phyloP scores from a whole-genome alignment of 2,113 vertebrate genomes.

The Actinemys pallida region DNA sequence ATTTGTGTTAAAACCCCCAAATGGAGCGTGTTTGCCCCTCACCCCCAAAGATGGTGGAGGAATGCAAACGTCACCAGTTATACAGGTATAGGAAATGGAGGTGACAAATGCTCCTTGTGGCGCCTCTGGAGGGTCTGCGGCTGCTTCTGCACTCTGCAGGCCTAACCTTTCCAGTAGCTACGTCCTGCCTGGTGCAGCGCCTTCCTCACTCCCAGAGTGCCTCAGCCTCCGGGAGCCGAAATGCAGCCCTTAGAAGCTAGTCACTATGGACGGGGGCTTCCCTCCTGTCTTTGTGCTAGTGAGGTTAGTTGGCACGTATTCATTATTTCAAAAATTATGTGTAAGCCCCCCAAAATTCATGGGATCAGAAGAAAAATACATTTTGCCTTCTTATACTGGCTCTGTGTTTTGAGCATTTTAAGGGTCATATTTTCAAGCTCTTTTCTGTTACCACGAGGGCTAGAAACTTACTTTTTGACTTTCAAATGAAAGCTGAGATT shows the following conservation, averaged over 20 bases:
- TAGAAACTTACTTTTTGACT: constrained; percentile 47
- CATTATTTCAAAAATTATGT: constrained; percentile 45
- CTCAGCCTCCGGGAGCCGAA: neutral
- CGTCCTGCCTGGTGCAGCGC: neutral
- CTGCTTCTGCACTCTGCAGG: neutral
- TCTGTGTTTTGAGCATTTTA: constrained; percentile 65
- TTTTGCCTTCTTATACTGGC: constrained; percentile 55
- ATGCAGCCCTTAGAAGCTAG: neutral
- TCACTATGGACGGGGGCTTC: neutral
- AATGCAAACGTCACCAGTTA: neutral
- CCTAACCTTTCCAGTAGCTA: neutral
- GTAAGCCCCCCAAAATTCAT: constrained; percentile 49
- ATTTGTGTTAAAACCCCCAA: neutral
- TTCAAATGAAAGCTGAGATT: constrained; percentile 68
- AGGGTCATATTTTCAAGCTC: constrained; percentile 45
- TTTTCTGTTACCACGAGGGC: constrained; percentile 31
- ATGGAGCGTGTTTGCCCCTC: neutral
- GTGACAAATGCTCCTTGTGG: neutral
- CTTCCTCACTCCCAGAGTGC: neutral
- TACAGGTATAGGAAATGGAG: neutral
- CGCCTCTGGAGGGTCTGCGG: neutral
- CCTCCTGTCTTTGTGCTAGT: constrained; percentile 1
- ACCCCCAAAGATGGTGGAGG: neutral
- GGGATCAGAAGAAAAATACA: constrained; percentile 56
- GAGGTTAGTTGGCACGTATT: constrained; percentile 35